These are phyloP conservation scores for Antheraea assamensis DNA, from an alignment of 2,888 invertebrate genomes.

Conservation along the genomic window DNA sequence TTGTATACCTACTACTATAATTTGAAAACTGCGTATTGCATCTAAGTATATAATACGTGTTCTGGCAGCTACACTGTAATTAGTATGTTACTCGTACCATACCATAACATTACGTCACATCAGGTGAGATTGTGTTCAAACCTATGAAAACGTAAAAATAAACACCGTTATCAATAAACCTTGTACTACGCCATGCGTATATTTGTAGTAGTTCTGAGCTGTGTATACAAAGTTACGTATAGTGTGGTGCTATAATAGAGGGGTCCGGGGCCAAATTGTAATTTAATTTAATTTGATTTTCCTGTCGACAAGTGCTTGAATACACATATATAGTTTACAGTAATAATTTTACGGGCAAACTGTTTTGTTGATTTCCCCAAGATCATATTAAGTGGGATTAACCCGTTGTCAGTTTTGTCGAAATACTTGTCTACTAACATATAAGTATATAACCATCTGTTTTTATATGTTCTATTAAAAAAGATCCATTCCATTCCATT, in stretches of 20 bases:
- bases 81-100: too few species aligned
- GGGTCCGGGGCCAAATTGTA: slow-evolving; percentile 20
- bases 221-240: slow-evolving; percentile 1
- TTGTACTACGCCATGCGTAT: neutral
- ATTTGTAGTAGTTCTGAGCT: neutral
- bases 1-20: too few species aligned
- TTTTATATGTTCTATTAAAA: too few species aligned
- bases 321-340: slow-evolving; percentile 11
- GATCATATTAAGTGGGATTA: neutral
- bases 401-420: neutral
- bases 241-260: slow-evolving; percentile 11
- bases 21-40: too few species aligned
- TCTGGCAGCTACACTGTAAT: too few species aligned
- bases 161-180: neutral
- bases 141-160: too few species aligned
- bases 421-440: neutral
- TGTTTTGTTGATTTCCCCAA: neutral
- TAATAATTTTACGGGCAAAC: neutral
- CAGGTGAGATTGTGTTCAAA: too few species aligned
- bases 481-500: too few species aligned
- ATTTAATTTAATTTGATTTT: slow-evolving; percentile 23
- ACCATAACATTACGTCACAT: too few species aligned
- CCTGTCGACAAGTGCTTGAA: slow-evolving; percentile 21
- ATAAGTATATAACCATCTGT: too few species aligned
- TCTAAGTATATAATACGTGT: too few species aligned